phyloP scores from a whole-genome alignment of 2,113 vertebrate species.

The Stictonetta naevosa region DNA sequence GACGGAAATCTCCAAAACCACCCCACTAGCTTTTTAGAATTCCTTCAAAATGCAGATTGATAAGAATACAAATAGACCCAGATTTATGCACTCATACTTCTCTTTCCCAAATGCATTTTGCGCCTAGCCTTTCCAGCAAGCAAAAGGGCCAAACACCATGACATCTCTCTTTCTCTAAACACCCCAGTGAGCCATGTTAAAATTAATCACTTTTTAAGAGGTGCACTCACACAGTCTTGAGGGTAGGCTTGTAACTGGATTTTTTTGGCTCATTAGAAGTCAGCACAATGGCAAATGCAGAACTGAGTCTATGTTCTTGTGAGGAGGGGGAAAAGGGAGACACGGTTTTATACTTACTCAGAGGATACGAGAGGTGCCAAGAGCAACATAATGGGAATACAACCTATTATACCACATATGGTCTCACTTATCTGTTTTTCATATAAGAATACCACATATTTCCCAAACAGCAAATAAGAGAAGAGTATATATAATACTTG shows the following conservation, averaged over 20 bases:
- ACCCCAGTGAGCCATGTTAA: neutral
- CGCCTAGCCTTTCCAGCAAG: neutral
- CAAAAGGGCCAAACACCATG: neutral
- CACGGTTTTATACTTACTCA: conserved; percentile 24
- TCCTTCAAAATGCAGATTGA: neutral
- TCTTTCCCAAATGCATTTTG: neutral
- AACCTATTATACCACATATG: conserved; percentile 60
- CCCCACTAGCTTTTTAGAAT: neutral
- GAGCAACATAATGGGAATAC: conserved; percentile 50
- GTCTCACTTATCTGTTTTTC: conserved; percentile 53
- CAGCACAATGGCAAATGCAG: conserved; percentile 4
- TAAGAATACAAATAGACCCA: neutral
- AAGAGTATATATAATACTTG: neutral
- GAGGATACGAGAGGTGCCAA: conserved; percentile 55
- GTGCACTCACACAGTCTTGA: neutral
- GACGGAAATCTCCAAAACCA: neutral
- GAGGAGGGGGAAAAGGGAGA: neutral
- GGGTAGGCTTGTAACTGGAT: neutral
- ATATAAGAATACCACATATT: conserved; percentile 48
- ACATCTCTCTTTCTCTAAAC: neutral
- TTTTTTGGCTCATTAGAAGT: neutral
- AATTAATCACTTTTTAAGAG: conserved; percentile 28
- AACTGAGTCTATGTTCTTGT: neutral
- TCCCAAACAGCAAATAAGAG: conserved; percentile 24
- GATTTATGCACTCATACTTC: neutral